These are phyloP conservation scores for Tragelaphus eurycerus DNA, from an alignment of 2,797 vertebrate genomes.

Conservation along the genomic window DNA sequence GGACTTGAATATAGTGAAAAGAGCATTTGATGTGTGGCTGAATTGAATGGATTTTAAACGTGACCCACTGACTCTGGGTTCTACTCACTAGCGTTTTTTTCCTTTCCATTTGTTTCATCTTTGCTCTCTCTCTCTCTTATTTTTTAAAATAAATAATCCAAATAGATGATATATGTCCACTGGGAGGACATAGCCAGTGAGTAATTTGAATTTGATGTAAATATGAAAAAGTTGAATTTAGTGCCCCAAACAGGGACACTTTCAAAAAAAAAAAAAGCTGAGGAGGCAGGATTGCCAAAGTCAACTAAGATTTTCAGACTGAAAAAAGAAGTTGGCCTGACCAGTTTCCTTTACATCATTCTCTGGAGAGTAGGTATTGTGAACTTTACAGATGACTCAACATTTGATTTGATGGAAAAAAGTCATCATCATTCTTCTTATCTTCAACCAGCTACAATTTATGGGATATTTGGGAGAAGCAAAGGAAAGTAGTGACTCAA, in stretches of 20 bases:
- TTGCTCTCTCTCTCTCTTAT: too few species aligned
- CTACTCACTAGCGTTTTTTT: not conserved
- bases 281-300: not conserved
- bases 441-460: not conserved
- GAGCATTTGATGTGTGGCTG: not conserved
- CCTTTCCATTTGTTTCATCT: not conserved
- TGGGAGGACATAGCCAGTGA: not conserved
- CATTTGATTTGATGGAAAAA: not conserved
- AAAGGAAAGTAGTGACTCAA: not conserved
- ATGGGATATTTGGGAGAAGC: not conserved
- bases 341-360: not conserved
- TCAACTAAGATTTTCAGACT: not conserved
- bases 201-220: not conserved
- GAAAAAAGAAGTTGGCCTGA: not conserved
- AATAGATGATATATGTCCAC: not conserved
- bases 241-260: not conserved
- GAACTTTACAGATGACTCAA: not conserved
- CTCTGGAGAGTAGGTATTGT: not conserved
- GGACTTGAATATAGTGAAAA: not conserved
- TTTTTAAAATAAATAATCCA: not conserved
- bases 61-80: not conserved
- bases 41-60: not conserved
- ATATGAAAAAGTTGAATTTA: not conserved
- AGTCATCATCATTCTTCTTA: not conserved
- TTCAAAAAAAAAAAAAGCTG: not conserved